phyloP scores from a whole-genome alignment of 2,888 invertebrate species.

The Microctonus brassicae region DNA sequence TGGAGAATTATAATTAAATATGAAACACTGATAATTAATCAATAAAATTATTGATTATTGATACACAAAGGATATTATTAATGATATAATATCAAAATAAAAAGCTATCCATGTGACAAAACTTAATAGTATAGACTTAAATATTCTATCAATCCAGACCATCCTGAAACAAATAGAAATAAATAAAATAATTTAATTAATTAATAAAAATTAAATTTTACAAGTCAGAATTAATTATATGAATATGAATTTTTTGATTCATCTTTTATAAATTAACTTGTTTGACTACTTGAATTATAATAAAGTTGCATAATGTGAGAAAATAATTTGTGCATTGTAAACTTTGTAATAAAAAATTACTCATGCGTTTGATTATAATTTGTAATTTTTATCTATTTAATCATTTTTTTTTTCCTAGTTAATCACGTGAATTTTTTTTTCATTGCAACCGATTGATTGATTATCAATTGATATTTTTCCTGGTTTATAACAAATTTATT shows the following conservation, averaged over 20 bases:
- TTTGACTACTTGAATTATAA: background rate
- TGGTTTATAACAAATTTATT: no score
- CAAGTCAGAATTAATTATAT: no score
- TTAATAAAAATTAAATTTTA: background rate
- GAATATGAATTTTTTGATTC: background rate
- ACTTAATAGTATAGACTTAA: constrained; percentile 45
- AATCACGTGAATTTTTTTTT: background rate
- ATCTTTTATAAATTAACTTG: background rate
- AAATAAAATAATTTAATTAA: background rate
- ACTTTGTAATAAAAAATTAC: background rate
- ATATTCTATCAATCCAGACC: constrained; percentile 57
- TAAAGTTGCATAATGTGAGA: background rate
- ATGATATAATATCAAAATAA: constrained; percentile 32
- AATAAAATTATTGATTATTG: no score
- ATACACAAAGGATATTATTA: no score
- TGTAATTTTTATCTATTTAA: background rate
- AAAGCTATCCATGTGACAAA: constrained; percentile 45
- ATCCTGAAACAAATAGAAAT: constrained; percentile 58
- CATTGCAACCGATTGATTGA: background rate
- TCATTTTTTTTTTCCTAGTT: background rate
- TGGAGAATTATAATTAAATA: no score
- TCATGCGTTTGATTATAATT: background rate
- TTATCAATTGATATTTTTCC: no score
- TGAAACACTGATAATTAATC: background rate
- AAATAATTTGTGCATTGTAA: background rate